Percentiles rank a stretch among this genome's conserved stretches.
Conservation (phyloP, 2,113 vertebrate genomes). For the Psammodynastes pulverulentus region DNA sequence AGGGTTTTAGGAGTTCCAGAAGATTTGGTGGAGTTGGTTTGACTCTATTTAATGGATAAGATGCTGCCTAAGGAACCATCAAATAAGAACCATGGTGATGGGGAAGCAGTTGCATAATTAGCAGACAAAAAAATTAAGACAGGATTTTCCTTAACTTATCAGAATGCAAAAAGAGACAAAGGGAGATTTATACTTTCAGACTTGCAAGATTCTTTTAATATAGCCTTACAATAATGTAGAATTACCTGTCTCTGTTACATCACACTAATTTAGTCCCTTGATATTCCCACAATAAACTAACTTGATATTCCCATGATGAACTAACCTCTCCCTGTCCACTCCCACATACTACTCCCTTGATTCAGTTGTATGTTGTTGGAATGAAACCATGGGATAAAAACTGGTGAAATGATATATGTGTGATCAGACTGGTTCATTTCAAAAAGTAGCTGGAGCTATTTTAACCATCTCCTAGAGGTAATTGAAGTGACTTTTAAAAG, state of each 20-base stretch:
- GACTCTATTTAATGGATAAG: too few species aligned
- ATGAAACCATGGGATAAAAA: background rate
- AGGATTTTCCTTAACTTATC: background rate
- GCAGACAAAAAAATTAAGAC: background rate
- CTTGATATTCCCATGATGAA: too few species aligned
- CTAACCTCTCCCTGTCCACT: background rate
- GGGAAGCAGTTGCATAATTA: background rate
- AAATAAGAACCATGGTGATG: background rate
- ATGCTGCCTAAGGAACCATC: background rate
- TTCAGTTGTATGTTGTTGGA: background rate
- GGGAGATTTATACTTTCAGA: background rate
- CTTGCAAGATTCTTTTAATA: background rate
- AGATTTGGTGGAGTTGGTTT: background rate
- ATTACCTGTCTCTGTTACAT: background rate
- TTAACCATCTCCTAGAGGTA: background rate
- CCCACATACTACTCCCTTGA: background rate
- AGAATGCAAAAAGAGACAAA: background rate
- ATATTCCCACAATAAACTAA: too few species aligned
- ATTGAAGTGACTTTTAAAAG: background rate
- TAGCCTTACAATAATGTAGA: background rate
- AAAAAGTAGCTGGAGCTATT: background rate
- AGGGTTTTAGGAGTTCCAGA: background rate
- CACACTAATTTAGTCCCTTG: background rate
- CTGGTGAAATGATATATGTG: background rate
- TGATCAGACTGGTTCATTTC: background rate